Conservation (phyloP, 2,113 vertebrate species). For the Otus sunia region DNA sequence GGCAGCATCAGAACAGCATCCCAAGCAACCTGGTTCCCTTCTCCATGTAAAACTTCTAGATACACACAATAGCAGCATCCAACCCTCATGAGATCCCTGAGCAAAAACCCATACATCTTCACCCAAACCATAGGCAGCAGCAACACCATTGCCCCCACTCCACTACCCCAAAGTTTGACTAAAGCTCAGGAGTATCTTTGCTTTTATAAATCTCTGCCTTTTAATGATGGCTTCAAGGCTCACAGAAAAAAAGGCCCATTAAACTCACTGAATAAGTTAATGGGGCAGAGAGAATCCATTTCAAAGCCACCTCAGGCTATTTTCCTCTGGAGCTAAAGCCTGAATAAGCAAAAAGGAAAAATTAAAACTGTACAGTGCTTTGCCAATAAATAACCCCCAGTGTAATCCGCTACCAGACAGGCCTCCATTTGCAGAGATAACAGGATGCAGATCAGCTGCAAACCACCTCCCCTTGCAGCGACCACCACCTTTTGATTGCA, state of each 20-base stretch:
- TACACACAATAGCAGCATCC: background rate
- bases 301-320: slow-evolving; percentile 77
- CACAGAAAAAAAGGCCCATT: slow-evolving; percentile 76
- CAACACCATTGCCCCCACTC: background rate
- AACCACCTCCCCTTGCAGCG: slow-evolving; percentile 11
- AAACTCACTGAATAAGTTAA: slow-evolving; percentile 85
- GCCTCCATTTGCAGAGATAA: slow-evolving; percentile 50
- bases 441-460: slow-evolving; percentile 30
- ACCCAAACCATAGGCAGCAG: background rate
- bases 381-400: slow-evolving; percentile 73
- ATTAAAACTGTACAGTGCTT: slow-evolving; percentile 71
- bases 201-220: slow-evolving; percentile 82
- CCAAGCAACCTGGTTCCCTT: background rate
- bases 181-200: slow-evolving; percentile 74
- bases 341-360: slow-evolving; percentile 82
- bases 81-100: background rate
- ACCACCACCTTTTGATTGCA: slow-evolving; percentile 4
- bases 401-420: slow-evolving; percentile 46
- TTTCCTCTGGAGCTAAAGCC: slow-evolving; percentile 79
- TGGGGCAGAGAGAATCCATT: slow-evolving; percentile 84
- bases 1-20: background rate
- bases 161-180: slow-evolving; percentile 71
- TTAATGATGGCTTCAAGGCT: slow-evolving; percentile 81
- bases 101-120: too few species aligned
- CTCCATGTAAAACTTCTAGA: background rate